These are phyloP conservation scores for Meghimatium bilineatum DNA, from an alignment of 2,888 invertebrate species.

Conservation along the genomic window DNA sequence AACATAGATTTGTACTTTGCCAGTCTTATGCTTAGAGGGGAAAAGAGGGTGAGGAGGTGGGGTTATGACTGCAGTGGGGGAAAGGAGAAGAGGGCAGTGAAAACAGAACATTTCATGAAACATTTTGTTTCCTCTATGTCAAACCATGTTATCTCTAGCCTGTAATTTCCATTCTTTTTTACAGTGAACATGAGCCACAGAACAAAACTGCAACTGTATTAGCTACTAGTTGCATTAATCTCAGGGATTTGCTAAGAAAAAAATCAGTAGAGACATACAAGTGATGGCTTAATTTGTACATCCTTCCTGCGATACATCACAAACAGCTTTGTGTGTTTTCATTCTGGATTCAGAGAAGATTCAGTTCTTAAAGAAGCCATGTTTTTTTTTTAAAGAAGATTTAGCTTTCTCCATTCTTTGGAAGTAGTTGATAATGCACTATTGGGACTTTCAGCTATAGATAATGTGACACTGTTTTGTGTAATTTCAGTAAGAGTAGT, in stretches of 20 bases:
- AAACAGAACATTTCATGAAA: conserved; percentile 1
- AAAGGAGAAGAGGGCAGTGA: not conserved
- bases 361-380: not conserved
- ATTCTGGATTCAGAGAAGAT: not conserved
- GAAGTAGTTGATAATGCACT: not conserved
- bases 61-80: not conserved
- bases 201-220: conserved; percentile 2
- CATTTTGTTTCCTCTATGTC: not conserved
- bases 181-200: conserved; percentile 4
- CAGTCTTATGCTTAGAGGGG: conserved; percentile 5
- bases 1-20: conserved; percentile 13
- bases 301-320: not conserved
- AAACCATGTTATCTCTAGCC: not conserved
- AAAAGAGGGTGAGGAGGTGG: not conserved
- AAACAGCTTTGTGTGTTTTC: not conserved
- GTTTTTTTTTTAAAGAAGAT: not conserved
- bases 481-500: not conserved
- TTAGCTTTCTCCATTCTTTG: not conserved
- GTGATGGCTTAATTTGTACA: not conserved
- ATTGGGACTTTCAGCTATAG: not conserved
- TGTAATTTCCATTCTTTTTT: not conserved
- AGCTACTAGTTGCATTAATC: conserved; percentile 14
- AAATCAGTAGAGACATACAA: not conserved
- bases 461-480: not conserved
- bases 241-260: conserved; percentile 24